Percentiles rank a stretch among this genome's conserved stretches.
phyloP scores from a whole-genome alignment of 2,113 vertebrate genomes.

The Acanthisitta chloris region DNA sequence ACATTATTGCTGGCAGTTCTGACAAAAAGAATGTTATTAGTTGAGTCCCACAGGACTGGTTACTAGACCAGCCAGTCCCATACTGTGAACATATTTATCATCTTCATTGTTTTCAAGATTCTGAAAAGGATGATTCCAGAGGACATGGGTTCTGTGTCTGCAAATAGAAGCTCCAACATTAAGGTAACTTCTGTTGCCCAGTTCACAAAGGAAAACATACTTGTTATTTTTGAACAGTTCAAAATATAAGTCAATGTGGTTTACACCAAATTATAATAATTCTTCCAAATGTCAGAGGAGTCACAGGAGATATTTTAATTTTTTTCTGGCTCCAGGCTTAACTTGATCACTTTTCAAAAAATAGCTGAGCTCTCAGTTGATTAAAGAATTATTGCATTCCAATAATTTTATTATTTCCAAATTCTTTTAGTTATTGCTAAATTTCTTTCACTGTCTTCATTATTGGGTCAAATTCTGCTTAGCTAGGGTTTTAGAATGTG shows the following conservation, averaged over 20 bases:
- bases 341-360: neutral
- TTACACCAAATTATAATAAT: neutral
- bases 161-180: neutral
- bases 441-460: neutral
- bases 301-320: neutral
- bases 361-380: neutral
- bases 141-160: neutral
- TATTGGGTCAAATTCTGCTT: neutral
- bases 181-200: neutral
- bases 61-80: neutral
- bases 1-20: neutral
- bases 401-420: neutral
- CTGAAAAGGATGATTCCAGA: neutral
- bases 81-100: neutral
- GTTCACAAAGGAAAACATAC: neutral
- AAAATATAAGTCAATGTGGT: neutral
- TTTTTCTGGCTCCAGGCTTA: neutral
- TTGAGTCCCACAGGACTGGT: neutral
- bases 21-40: neutral
- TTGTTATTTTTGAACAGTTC: neutral
- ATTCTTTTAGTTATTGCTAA: neutral
- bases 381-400: neutral
- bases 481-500: neutral
- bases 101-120: neutral
- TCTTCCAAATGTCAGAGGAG: neutral